phyloP scores from a whole-genome alignment of 2,113 vertebrate genomes.

The Centropus bengalensis region DNA sequence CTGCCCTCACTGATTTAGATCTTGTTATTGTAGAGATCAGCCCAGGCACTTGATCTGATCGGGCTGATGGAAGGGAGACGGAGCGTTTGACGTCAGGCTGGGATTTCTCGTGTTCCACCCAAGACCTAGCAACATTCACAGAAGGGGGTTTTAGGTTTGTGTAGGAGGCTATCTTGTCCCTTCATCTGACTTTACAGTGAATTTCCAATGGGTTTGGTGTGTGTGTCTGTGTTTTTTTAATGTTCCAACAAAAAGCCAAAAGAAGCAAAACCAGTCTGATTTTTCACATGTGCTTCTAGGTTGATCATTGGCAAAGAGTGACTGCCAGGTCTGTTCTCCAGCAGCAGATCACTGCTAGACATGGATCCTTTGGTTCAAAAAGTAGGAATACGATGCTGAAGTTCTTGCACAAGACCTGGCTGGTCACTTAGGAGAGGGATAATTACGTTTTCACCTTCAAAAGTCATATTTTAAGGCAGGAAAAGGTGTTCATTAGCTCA shows the following conservation, averaged over 20 bases:
- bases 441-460: neutral
- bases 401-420: neutral
- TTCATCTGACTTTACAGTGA: neutral
- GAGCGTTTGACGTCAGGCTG: neutral
- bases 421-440: neutral
- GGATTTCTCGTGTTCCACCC: neutral
- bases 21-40: slow-evolving; percentile 9
- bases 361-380: neutral
- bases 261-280: neutral
- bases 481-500: neutral
- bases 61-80: neutral
- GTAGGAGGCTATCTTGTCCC: neutral
- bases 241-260: neutral
- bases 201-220: neutral
- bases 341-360: neutral
- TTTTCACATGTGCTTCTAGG: neutral
- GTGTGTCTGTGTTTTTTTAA: neutral
- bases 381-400: neutral
- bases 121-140: neutral
- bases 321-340: neutral
- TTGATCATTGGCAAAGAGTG: neutral
- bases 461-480: neutral
- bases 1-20: slow-evolving; percentile 32
- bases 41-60: neutral
- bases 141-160: neutral